A percentile compares a stretch with the other conserved stretches of the same genome.
Conservation (phyloP, 2,797 vertebrate species). For the Peromyscus nudipes region DNA sequence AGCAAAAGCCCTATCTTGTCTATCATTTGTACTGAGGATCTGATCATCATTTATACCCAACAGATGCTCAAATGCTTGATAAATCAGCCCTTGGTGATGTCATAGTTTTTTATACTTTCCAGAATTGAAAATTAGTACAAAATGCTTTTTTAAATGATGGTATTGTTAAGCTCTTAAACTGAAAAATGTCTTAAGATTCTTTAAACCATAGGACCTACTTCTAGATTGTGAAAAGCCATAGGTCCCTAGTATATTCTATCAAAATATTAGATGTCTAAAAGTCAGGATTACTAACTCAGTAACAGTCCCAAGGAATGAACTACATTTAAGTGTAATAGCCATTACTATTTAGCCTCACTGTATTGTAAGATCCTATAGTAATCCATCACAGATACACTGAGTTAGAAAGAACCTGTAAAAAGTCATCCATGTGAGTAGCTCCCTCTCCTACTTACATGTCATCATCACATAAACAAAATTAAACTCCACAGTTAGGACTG, state of each 20-base stretch:
- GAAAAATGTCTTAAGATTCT: neutral
- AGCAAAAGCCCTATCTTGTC: neutral
- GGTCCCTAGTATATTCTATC: neutral
- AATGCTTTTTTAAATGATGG: neutral
- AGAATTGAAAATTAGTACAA: constrained; percentile 1
- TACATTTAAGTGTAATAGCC: neutral
- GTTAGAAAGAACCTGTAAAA: neutral
- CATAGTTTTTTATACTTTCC: neutral
- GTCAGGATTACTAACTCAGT: neutral
- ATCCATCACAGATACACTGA: neutral
- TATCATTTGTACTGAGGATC: neutral
- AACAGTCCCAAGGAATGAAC: neutral
- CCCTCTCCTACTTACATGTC: neutral
- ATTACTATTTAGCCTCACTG: neutral
- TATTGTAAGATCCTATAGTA: neutral
- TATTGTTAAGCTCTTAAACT: neutral
- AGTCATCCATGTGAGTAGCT: neutral
- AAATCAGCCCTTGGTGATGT: neutral
- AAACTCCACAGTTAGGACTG: neutral
- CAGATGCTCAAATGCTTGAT: neutral
- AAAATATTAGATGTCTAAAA: neutral
- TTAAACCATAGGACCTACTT: neutral
- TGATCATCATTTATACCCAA: neutral
- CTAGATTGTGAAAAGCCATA: neutral
- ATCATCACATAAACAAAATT: neutral